Evolutionary conservation across 2,888 invertebrate species (phyloP).

Genomic region (Epiblema foenella): DNA sequence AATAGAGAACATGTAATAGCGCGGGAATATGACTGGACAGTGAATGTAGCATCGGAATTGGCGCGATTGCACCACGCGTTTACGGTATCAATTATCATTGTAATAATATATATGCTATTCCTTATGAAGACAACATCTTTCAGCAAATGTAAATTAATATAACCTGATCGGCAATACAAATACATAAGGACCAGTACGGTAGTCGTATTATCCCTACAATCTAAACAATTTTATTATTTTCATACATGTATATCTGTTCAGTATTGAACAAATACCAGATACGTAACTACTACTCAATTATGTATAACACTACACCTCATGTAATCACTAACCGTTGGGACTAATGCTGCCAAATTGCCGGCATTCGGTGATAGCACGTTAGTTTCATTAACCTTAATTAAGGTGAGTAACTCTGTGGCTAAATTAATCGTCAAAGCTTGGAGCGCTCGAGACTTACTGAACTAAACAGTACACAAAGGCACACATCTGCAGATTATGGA

Average conservation of each 20-base stretch:
- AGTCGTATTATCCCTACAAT: too few relatives aligned
- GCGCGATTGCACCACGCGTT: slow-evolving; percentile 42
- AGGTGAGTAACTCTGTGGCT: slow-evolving; percentile 49
- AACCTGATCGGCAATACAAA: too few relatives aligned
- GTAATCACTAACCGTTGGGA: slow-evolving; percentile 47
- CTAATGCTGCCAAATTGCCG: slow-evolving; percentile 53
- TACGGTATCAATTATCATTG: slow-evolving; percentile 4
- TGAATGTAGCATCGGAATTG: slow-evolving; percentile 18
- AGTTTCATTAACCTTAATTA: slow-evolving; percentile 65
- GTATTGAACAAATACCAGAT: not conserved
- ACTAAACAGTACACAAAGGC: not conserved
- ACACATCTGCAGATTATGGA: not conserved
- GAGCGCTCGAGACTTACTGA: not conserved
- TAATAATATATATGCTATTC: too few relatives aligned
- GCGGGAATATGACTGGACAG: slow-evolving; percentile 8
- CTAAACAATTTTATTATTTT: not conserved
- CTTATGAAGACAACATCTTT: too few relatives aligned
- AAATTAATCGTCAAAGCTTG: not conserved
- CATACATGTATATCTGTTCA: not conserved
- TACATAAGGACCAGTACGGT: not conserved
- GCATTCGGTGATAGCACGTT: slow-evolving; percentile 55
- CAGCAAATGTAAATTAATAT: too few relatives aligned
- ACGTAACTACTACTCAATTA: not conserved
- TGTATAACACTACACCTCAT: slow-evolving; percentile 22
- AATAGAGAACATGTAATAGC: slow-evolving; percentile 42